Base-by-base conservation (phyloP, 1,140 invertebrate genomes). In the Penaeus chinensis region DNA sequence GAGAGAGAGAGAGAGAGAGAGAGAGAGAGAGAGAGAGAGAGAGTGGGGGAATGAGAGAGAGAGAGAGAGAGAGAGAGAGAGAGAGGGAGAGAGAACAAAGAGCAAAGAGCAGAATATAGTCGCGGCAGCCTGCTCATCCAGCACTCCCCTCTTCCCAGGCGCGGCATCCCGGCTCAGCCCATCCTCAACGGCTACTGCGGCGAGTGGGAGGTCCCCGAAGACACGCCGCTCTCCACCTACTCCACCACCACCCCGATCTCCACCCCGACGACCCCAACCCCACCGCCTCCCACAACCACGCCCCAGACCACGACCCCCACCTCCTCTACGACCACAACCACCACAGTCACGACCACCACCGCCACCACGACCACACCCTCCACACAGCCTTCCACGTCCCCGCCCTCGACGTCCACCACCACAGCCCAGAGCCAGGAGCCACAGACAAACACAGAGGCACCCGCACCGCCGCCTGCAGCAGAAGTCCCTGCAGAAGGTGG, bases 171-270 rank as follows among this genome's bases (percentile, higher is more conserved):
- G n/a, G 86, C 86, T 8, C 86, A 87, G 47, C 86, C 86, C 8
- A 87, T 87, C 81, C 69, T 87, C 3, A 87, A 87, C 61, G 86
- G 86, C 19, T 87, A 66, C 62, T 87, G 86, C 65, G 86, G 86
- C 32, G 79, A 87, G 10, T 87, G 86, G 86, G 86, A 87, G 37
- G 74, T 87, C 1, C 86, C 86, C 20, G 80, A 82, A 63, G 80
- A 65, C 24, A 71, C 82, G 3, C 42, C 60, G 18, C 82, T 87
- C 80, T 87, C 86, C 2, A 87, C 86, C 84, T n/a, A 62, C 86
- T 22, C 42, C 80, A 63, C 86, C 16, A 63, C 86, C 61, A 82
- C 86, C 20, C 24, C 85, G 27, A 60, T 80, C 11, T 54, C 86
- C 37, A 62, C 86, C 27, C 37, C 85, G 3, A 62, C 78, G 11